Conservation (phyloP, 2,113 vertebrate species). For the Bambusicola thoracicus region DNA sequence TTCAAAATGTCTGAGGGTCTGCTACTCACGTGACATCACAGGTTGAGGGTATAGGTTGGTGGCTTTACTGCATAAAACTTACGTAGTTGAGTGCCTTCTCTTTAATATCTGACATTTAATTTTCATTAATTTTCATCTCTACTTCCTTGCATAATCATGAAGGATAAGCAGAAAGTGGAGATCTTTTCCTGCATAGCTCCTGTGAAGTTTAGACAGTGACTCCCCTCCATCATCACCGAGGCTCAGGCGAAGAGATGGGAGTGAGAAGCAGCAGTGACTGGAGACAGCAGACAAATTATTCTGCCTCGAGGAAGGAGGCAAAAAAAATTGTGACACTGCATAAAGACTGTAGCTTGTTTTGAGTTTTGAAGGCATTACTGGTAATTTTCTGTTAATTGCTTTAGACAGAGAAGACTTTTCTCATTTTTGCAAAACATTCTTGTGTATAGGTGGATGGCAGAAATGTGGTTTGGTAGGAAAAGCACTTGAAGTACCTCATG, state of each 20-base stretch:
- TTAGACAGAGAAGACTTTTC: not conserved
- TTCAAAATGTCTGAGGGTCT: not conserved
- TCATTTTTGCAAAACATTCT: not conserved
- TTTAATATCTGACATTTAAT: not conserved
- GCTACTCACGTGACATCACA: not conserved
- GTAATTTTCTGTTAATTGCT: not conserved
- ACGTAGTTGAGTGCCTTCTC: not conserved
- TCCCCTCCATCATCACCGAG: not conserved
- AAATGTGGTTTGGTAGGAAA: not conserved
- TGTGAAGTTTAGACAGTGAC: not conserved
- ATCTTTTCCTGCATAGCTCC: not conserved
- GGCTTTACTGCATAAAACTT: not conserved
- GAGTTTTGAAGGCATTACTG: not conserved
- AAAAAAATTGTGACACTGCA: not conserved
- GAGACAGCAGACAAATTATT: not conserved
- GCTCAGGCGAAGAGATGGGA: not conserved
- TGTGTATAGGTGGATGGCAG: not conserved
- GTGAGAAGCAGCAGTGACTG: not conserved
- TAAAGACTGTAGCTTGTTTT: not conserved
- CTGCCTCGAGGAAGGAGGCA: not conserved
- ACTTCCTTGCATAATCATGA: not conserved
- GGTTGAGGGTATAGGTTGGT: not conserved
- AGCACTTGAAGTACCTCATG: not conserved
- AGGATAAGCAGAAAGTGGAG: not conserved
- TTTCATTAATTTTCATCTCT: not conserved